Evolutionary conservation across 2,797 vertebrate species (phyloP).

Genomic region (Urosaurus nigricauda): DNA sequence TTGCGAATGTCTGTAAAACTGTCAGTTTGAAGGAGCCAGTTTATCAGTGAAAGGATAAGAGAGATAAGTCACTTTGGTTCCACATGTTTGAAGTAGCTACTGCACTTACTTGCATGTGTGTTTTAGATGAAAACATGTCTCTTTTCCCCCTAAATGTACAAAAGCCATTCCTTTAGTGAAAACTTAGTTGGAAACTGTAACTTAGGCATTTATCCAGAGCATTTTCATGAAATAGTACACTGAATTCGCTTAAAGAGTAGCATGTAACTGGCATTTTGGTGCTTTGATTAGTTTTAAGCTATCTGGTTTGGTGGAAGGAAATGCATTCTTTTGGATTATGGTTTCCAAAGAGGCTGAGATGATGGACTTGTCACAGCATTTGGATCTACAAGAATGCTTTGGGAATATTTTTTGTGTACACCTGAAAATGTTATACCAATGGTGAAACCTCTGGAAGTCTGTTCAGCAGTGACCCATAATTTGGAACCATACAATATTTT

Average conservation of each 20-base stretch:
- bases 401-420: background rate
- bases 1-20: constrained; percentile 83
- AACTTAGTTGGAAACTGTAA: constrained; percentile 24
- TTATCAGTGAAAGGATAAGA: constrained; percentile 85
- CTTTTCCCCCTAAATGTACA: constrained; percentile 34
- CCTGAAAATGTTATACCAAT: background rate
- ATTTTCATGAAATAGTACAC: constrained; percentile 33
- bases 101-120: constrained; percentile 76
- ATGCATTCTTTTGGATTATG: constrained; percentile 54
- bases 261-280: constrained; percentile 20
- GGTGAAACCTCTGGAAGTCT: background rate
- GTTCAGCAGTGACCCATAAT: background rate
- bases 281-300: constrained; percentile 47
- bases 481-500: background rate
- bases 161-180: constrained; percentile 16
- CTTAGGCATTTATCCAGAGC: constrained; percentile 24
- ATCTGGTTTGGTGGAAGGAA: constrained; percentile 41
- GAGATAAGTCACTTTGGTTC: constrained; percentile 90
- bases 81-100: constrained; percentile 91
- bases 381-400: constrained; percentile 2
- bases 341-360: constrained; percentile 45
- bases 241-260: constrained; percentile 16
- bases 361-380: background rate
- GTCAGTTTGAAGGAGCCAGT: constrained; percentile 85
- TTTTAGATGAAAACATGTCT: constrained; percentile 69